These are phyloP conservation scores for Orgyia antiqua DNA, from an alignment of 2,888 invertebrate genomes.

Conservation along the genomic window DNA sequence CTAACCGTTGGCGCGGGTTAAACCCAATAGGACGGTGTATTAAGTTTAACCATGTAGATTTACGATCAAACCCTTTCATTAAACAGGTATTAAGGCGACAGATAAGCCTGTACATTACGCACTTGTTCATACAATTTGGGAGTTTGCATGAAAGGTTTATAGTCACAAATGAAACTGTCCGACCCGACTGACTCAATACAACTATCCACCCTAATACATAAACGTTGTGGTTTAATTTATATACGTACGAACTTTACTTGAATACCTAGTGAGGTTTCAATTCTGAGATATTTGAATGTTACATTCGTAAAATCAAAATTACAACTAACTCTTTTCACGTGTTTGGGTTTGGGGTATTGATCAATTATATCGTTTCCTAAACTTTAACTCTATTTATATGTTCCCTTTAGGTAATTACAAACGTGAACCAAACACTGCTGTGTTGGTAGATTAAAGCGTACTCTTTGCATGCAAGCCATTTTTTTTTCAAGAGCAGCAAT, in stretches of 20 bases:
- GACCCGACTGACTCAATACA: slow-evolving; percentile 49
- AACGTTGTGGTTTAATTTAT: slow-evolving; percentile 53
- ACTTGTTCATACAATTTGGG: slow-evolving; percentile 64
- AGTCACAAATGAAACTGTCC: slow-evolving; percentile 54
- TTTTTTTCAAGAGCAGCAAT: no score
- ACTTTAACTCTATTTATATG: no score
- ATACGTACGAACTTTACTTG: slow-evolving; percentile 40
- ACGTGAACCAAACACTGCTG: no score
- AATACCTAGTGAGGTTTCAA: slow-evolving; percentile 29
- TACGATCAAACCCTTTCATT: slow-evolving; percentile 76
- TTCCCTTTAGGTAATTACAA: no score
- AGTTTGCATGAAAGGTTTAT: slow-evolving; percentile 59
- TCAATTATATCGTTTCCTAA: no score
- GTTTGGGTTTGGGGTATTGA: no score
- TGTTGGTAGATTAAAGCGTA: no score
- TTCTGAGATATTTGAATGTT: slow-evolving; percentile 22
- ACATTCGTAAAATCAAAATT: slow-evolving; percentile 28
- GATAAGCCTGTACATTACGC: slow-evolving; percentile 66
- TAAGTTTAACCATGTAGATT: slow-evolving; percentile 73
- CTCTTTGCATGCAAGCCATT: no score
- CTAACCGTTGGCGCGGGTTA: slow-evolving; percentile 48
- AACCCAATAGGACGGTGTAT: slow-evolving; percentile 66
- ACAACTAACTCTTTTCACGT: no score
- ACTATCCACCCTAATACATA: slow-evolving; percentile 51
- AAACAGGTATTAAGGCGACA: slow-evolving; percentile 74